These are phyloP conservation scores for Butastur rufipennis DNA, from an alignment of 2,113 vertebrate genomes.

Conservation along the genomic window DNA sequence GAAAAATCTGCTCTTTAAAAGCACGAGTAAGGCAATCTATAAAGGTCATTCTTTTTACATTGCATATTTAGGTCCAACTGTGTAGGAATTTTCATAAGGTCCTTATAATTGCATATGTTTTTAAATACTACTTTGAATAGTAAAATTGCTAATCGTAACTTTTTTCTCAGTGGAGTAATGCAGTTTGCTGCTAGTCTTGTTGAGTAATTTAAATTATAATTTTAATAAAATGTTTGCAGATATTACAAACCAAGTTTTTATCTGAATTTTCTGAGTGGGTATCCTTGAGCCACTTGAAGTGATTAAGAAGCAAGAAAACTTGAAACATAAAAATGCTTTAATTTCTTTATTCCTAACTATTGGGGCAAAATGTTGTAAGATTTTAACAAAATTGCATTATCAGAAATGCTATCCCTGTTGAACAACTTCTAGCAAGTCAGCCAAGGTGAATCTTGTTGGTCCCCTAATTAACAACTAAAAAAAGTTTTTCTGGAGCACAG, in stretches of 20 bases:
- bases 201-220: background rate
- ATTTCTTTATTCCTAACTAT: background rate
- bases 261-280: background rate
- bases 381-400: background rate
- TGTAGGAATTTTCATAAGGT: background rate
- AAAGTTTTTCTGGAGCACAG: background rate
- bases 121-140: background rate
- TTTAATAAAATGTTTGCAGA: background rate
- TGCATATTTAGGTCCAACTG: background rate
- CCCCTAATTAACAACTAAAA: background rate
- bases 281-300: background rate
- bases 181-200: background rate
- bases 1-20: slow-evolving; percentile 88
- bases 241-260: background rate
- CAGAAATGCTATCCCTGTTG: background rate
- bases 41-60: background rate
- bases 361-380: background rate
- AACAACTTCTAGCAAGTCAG: background rate
- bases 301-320: background rate
- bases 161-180: background rate
- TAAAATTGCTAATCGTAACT: background rate
- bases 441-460: background rate
- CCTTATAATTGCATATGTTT: background rate
- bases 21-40: slow-evolving; percentile 83
- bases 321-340: background rate